Percentiles rank a stretch among this genome's conserved stretches.
phyloP scores from a whole-genome alignment of 1,140 invertebrate species.

The Drosophila malerkotliana region DNA sequence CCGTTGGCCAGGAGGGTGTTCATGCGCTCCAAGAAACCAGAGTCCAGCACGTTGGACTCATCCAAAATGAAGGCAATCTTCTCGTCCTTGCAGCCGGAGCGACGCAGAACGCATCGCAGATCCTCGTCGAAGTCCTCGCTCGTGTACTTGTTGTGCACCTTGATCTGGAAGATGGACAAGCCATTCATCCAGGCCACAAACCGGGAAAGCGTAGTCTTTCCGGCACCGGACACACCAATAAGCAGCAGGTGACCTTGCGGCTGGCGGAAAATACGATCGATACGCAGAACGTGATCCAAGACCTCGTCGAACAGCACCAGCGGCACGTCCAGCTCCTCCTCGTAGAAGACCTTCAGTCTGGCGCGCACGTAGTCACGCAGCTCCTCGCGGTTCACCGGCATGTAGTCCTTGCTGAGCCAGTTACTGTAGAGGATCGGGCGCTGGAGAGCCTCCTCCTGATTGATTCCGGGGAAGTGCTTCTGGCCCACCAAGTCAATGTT shows the following conservation, averaged over 20 bases:
- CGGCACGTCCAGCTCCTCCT: constrained; percentile 99
- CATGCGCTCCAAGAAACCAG: constrained; percentile 99
- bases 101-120: constrained; percentile 94
- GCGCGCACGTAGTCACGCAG: constrained; percentile 98
- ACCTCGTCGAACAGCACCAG: constrained; percentile 99
- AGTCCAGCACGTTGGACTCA: constrained; percentile 99
- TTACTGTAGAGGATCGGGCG: constrained; percentile 97
- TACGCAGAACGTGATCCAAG: constrained; percentile 98
- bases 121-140: constrained; percentile 99
- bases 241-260: constrained; percentile 98
- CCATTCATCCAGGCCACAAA: constrained; percentile 99
- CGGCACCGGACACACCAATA: constrained; percentile 98
- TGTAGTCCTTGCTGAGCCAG: constrained; percentile 99
- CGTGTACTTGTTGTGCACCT: constrained; percentile 99
- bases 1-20: constrained; percentile 99
- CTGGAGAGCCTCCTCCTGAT: constrained; percentile 92
- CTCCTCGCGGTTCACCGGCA: constrained; percentile 97
- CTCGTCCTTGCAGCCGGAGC: constrained; percentile 98
- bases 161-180: constrained; percentile 98
- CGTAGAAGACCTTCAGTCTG: constrained; percentile 99
- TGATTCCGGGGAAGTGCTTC: constrained; percentile 97
- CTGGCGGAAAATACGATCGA: constrained; percentile 99
- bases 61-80: constrained; percentile 99
- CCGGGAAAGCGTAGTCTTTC: constrained; percentile 98
- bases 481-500: constrained; percentile 97